These are phyloP conservation scores for Saccostrea glomerata DNA, from an alignment of 1,140 invertebrate genomes.

Conservation along the genomic window DNA sequence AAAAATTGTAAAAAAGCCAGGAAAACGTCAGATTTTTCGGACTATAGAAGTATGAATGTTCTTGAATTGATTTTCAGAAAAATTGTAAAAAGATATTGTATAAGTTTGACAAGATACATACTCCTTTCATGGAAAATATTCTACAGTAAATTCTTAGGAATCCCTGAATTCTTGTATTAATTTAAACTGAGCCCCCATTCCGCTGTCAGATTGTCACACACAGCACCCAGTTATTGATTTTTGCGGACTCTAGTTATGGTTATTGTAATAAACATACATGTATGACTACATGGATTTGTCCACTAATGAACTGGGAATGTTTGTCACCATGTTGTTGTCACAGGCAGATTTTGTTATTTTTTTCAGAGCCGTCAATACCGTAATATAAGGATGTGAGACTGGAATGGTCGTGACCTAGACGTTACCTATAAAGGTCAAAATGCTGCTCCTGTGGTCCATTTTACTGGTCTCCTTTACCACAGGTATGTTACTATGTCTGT, in stretches of 20 bases:
- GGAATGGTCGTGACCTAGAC: not conserved
- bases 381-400: not conserved
- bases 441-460: not conserved
- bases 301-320: constrained; percentile 6
- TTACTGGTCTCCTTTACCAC: not conserved
- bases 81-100: too few relatives aligned
- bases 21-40: too few relatives aligned
- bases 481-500: not conserved
- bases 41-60: too few relatives aligned
- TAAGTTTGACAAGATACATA: too few relatives aligned
- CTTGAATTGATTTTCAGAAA: too few relatives aligned
- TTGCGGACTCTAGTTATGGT: not conserved
- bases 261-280: not conserved
- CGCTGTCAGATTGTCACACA: not conserved
- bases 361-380: not conserved
- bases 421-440: not conserved
- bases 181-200: not conserved
- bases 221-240: constrained; percentile 15
- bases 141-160: not conserved
- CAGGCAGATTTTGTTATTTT: not conserved
- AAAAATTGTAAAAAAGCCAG: too few relatives aligned
- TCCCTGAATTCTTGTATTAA: not conserved
- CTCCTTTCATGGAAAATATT: not conserved
- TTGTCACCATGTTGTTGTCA: not conserved
- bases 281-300: constrained; percentile 27